phyloP scores from a whole-genome alignment of 2,113 vertebrate genomes.

The Oryctolagus cuniculus region DNA sequence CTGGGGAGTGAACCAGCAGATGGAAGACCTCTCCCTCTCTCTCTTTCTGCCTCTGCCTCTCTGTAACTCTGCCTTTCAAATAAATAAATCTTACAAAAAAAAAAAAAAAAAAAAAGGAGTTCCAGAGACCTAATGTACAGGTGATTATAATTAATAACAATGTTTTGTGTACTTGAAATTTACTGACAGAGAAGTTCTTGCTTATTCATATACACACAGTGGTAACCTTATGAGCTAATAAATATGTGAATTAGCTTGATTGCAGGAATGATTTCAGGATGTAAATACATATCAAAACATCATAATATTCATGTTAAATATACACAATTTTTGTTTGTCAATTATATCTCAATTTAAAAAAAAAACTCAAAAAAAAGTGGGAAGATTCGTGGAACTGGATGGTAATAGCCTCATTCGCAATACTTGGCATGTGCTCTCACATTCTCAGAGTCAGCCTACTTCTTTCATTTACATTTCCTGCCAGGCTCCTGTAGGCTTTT shows the following conservation, averaged over 20 bases:
- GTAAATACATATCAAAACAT: background rate
- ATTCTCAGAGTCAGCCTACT: background rate
- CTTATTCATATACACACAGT: background rate
- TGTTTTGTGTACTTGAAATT: background rate
- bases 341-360: background rate
- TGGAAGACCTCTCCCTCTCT: no score
- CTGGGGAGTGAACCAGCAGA: no score
- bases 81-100: no score
- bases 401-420: background rate
- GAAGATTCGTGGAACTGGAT: background rate
- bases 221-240: background rate
- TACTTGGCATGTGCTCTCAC: background rate
- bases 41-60: no score
- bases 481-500: conserved; percentile 42
- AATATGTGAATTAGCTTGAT: background rate
- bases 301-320: background rate
- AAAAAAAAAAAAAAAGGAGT: background rate
- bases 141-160: background rate
- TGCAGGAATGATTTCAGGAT: background rate
- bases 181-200: background rate
- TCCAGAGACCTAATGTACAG: background rate
- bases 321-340: background rate
- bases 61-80: no score
- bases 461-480: conserved; percentile 58
- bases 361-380: background rate